Evolutionary conservation across 53 echinoderm and acorn worm species (phyloP), one percentile per base, ranked within the genome.

Genomic region (Arbacia lixula): DNA sequence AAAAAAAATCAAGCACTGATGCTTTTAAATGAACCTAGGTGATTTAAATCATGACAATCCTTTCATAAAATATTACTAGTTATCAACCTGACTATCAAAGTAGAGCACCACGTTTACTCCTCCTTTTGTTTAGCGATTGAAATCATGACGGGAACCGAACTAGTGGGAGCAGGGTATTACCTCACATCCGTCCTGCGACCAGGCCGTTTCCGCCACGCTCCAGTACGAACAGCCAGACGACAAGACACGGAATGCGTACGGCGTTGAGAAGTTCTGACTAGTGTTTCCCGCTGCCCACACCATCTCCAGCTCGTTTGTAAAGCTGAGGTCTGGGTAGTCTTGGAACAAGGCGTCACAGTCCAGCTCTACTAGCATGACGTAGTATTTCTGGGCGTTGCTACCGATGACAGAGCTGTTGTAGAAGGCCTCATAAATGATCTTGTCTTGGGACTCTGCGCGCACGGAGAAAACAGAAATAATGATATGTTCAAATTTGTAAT

Each of bases 311-410:
- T 57, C 53, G 78, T 78, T 32, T 57, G 41, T 74, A 78, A 51
- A 6, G 58, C 51, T 34, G 84, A 93, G 36, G 53, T 82, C 61
- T 16, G 56, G 50, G 64, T 76, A 29, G 39, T 86, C 84, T 4
- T 87, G 53, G 28, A 89, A 31, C 3, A 52, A 21, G 33, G 38
- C 31, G 17, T 57, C 76, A 14, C 67, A 81, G 73, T 74, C 77
- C 16, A 97, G 79, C 29, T 94, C 90, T 5, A 83, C 62, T 43
- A 93, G 53, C 22, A 88, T 88, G 10, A 90, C 53, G 77, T 86
- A 74, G 76, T 97, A 94, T 46, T 87, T 90, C 30, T 92, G 89
- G 1, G 86, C 83, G 31, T 74, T 88, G 84, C 92, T 79, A 33
- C 84, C 88, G 37, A 97, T 76, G 65, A 87, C 88, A 5, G 84